Conservation (phyloP, 2,888 invertebrate genomes). For the Apamea monoglypha region DNA sequence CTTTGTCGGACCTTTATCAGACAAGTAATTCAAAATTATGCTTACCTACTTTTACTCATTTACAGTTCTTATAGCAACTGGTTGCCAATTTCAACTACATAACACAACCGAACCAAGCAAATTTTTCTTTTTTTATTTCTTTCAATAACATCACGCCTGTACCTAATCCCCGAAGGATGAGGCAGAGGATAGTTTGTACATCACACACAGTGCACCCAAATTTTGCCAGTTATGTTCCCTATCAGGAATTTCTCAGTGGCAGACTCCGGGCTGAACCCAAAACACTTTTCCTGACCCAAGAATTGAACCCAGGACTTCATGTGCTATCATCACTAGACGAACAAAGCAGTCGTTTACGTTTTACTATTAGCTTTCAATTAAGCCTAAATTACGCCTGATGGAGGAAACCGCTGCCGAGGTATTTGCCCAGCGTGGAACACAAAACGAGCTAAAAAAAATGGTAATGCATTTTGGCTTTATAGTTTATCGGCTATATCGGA, state of each 20-base stretch:
- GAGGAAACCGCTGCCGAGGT: no score
- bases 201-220: neutral
- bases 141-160: neutral
- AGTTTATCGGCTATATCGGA: neutral
- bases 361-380: neutral
- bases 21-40: conserved; percentile 47
- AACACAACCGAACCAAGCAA: neutral
- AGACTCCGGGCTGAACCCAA: neutral
- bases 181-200: neutral
- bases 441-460: neutral
- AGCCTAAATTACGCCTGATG: neutral
- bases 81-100: neutral
- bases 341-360: neutral
- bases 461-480: neutral
- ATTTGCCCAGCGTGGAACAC: no score
- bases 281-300: neutral
- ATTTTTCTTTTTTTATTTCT: neutral
- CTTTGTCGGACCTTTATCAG: conserved; percentile 68
- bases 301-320: neutral
- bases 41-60: neutral
- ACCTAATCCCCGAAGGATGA: neutral
- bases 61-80: neutral
- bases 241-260: neutral
- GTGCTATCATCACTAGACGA: neutral
- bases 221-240: neutral